Evolutionary conservation across 2,797 vertebrate genomes (phyloP).

Genomic region (Gallinago solitaria): DNA sequence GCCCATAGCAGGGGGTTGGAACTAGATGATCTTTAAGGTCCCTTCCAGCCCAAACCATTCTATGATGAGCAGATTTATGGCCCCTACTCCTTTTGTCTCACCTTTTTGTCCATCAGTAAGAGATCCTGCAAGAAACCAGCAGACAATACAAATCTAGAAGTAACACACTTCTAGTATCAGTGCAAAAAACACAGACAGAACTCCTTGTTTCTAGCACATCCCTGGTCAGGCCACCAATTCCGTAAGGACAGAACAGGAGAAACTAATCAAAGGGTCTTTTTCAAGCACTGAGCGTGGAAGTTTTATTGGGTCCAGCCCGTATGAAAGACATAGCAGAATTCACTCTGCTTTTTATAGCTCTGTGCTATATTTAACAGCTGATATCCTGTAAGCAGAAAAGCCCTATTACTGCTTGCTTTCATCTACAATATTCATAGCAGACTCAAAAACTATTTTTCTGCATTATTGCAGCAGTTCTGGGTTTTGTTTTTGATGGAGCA

Average conservation of each 20-base stretch:
- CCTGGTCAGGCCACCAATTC: background rate
- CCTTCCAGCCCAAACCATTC: too few relatives aligned
- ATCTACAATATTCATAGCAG: background rate
- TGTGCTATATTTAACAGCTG: constrained; percentile 20
- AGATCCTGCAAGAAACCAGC: background rate
- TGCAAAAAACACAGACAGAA: background rate
- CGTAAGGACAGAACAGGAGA: background rate
- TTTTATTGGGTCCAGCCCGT: background rate
- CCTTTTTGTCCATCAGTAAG: background rate
- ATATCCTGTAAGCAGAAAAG: background rate
- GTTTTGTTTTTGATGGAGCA: background rate
- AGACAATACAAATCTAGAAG: background rate
- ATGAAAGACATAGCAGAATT: background rate
- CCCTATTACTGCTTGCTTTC: background rate
- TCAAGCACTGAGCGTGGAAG: background rate
- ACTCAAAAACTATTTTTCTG: background rate
- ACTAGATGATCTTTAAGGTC: too few relatives aligned
- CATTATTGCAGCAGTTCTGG: background rate
- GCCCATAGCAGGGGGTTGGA: too few relatives aligned
- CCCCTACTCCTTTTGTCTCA: background rate
- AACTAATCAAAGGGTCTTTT: background rate
- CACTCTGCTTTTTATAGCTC: background rate
- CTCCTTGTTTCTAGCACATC: background rate
- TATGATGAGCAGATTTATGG: background rate
- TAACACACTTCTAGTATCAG: background rate